These are phyloP conservation scores for Dynastes grantii DNA, from an alignment of 2,888 invertebrate genomes.

Conservation along the genomic window DNA sequence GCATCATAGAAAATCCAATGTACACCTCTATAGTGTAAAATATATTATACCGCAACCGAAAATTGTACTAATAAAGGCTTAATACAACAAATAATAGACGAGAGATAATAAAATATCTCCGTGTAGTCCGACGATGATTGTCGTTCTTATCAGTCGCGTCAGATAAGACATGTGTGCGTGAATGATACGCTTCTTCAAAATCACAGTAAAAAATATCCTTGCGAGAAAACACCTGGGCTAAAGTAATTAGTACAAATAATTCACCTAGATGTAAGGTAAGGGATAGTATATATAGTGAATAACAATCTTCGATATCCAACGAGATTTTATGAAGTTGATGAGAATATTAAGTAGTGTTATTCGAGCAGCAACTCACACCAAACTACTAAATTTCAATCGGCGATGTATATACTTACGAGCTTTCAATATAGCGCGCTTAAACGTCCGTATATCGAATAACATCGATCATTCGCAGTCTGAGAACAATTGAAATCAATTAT, in stretches of 20 bases:
- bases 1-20: background rate
- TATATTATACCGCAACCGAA: conserved; percentile 1
- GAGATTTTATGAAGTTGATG: too few relatives aligned
- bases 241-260: conserved; percentile 1
- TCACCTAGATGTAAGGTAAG: background rate
- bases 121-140: conserved; percentile 12
- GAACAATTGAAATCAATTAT: conserved; percentile 32
- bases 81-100: conserved; percentile 27
- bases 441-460: background rate
- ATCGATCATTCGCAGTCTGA: conserved; percentile 15
- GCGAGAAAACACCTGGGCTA: conserved; percentile 21
- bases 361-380: background rate
- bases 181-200: conserved; percentile 14
- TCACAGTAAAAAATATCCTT: conserved; percentile 24
- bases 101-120: conserved; percentile 32
- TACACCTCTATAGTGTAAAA: background rate
- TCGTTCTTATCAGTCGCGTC: conserved; percentile 25
- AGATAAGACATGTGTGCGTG: conserved; percentile 32
- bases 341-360: too few relatives aligned
- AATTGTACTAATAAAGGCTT: background rate
- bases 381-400: too few relatives aligned
- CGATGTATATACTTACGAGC: too few relatives aligned
- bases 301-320: background rate
- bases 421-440: background rate
- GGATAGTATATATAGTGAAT: background rate